Evolutionary conservation across 2,888 invertebrate genomes (phyloP).

Genomic region (Drosophila infuscata): DNA sequence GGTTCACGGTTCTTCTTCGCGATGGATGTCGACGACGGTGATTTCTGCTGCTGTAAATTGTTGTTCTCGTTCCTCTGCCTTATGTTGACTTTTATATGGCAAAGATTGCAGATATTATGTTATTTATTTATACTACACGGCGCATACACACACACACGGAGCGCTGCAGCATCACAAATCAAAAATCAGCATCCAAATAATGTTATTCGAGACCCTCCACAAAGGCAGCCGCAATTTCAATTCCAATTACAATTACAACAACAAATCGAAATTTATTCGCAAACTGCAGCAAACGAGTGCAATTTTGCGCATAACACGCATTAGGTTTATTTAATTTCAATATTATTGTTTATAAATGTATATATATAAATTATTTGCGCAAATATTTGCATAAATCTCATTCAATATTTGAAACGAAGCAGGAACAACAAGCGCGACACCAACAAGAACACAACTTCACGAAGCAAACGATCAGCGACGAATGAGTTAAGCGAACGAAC

Average conservation of each 20-base stretch:
- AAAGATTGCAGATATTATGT: constrained; percentile 75
- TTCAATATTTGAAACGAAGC: constrained; percentile 32
- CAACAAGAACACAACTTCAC: constrained; percentile 57
- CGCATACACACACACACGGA: constrained; percentile 18
- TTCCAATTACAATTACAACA: constrained; percentile 19
- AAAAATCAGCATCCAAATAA: constrained; percentile 70
- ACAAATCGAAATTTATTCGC: constrained; percentile 16
- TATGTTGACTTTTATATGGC: constrained; percentile 57
- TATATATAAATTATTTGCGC: constrained; percentile 29
- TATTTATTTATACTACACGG: constrained; percentile 72
- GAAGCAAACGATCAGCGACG: constrained; percentile 66
- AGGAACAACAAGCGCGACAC: constrained; percentile 17
- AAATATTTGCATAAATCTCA: constrained; percentile 40
- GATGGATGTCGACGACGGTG: constrained; percentile 16
- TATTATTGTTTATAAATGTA: constrained; percentile 25
- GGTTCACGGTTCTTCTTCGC: constrained; percentile 43
- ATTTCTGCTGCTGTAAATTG: constrained; percentile 21
- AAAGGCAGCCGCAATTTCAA: constrained; percentile 36
- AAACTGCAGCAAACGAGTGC: constrained; percentile 17
- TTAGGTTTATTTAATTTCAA: constrained; percentile 22
- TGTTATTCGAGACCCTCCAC: constrained; percentile 63
- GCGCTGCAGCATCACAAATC: constrained; percentile 43
- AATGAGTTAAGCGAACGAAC: constrained; percentile 44
- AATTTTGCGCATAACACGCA: constrained; percentile 36
- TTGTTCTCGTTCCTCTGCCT: constrained; percentile 30